phyloP scores from a whole-genome alignment of 2,888 invertebrate genomes.

The Camponotus fellah region DNA sequence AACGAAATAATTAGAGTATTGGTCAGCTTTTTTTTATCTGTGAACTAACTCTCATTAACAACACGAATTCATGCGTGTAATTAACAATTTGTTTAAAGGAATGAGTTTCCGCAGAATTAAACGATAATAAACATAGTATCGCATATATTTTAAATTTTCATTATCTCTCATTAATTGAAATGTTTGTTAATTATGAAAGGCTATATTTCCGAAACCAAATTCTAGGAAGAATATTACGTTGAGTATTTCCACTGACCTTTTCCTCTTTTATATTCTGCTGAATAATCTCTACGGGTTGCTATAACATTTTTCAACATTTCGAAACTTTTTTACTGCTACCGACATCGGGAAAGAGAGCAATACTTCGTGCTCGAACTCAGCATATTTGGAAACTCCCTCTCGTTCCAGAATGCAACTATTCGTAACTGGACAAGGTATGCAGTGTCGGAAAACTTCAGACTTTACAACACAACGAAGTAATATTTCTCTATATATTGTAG shows the following conservation, averaged over 20 bases:
- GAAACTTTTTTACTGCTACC: conserved; percentile 42
- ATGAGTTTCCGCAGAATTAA: conserved; percentile 39
- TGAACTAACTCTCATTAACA: conserved; percentile 27
- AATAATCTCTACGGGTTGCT: conserved; percentile 29
- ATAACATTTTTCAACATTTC: conserved; percentile 24
- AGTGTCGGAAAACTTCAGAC: conserved; percentile 18
- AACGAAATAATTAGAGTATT: conserved; percentile 28
- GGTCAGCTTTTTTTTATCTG: conserved; percentile 1
- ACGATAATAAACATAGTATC: conserved; percentile 8
- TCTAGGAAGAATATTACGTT: not conserved
- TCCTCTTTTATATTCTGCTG: not conserved
- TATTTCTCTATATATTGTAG: conserved; percentile 34
- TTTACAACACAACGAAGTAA: not conserved
- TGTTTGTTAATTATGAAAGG: conserved; percentile 18
- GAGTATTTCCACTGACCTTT: not conserved
- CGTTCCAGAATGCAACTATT: conserved; percentile 38
- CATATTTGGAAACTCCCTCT: conserved; percentile 69
- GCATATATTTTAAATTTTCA: conserved; percentile 11
- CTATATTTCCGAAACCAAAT: not conserved
- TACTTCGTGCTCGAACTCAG: conserved; percentile 73
- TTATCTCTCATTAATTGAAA: conserved; percentile 35
- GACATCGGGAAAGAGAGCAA: conserved; percentile 63
- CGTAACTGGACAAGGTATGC: conserved; percentile 29
- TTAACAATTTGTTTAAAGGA: conserved; percentile 41
- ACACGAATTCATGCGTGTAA: conserved; percentile 33